These are phyloP conservation scores for Cotesia chilonis DNA, from an alignment of 1,140 invertebrate species.

Conservation along the genomic window DNA sequence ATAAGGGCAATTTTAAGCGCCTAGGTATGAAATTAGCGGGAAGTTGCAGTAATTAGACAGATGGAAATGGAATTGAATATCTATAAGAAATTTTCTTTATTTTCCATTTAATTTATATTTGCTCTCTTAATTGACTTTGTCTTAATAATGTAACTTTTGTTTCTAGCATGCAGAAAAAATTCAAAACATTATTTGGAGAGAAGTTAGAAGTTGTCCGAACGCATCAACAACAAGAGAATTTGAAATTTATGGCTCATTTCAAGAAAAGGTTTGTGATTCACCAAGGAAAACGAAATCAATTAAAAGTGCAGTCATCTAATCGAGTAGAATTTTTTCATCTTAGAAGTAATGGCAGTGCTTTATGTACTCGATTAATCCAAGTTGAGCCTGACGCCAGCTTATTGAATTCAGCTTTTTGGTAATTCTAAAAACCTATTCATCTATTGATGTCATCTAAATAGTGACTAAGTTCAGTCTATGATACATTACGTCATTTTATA, in stretches of 20 bases:
- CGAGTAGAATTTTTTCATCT: slow-evolving; percentile 94
- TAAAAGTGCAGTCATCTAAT: slow-evolving; percentile 64
- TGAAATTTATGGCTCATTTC: slow-evolving; percentile 99
- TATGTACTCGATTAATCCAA: slow-evolving; percentile 95
- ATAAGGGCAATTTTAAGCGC: too few species aligned
- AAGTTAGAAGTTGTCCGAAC: slow-evolving; percentile 96
- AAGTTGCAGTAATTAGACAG: too few species aligned
- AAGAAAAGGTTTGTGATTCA: slow-evolving; percentile 95
- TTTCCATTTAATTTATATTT: too few species aligned
- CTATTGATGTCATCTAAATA: too few species aligned
- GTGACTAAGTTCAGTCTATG: too few species aligned
- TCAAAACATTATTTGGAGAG: slow-evolving; percentile 93
- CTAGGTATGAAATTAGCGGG: too few species aligned
- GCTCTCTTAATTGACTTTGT: background rate
- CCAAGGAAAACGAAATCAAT: slow-evolving; percentile 83
- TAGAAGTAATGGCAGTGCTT: slow-evolving; percentile 92
- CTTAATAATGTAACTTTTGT: slow-evolving; percentile 17
- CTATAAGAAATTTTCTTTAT: too few species aligned
- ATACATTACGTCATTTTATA: too few species aligned
- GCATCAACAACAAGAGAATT: slow-evolving; percentile 98
- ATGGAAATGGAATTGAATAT: too few species aligned
- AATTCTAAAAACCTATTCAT: too few species aligned
- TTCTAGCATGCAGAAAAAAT: slow-evolving; percentile 92
- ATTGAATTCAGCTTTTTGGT: slow-evolving; percentile 89
- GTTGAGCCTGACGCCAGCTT: slow-evolving; percentile 80